Conservation (phyloP, 2,888 invertebrate species). For the Diarsia dahlii region DNA sequence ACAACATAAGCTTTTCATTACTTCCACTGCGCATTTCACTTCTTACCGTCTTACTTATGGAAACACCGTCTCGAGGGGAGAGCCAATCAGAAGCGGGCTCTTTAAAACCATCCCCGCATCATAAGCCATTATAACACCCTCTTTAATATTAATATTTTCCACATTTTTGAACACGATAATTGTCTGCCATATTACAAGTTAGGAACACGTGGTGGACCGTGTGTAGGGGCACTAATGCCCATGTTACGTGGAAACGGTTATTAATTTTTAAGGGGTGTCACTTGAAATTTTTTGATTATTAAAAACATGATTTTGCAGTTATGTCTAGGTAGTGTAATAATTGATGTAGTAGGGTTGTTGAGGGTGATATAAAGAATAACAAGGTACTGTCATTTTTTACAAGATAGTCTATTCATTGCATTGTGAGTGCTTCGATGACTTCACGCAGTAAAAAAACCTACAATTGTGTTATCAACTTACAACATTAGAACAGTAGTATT, state of each 20-base stretch:
- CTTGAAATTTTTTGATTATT: slow-evolving; percentile 30
- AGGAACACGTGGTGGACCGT: slow-evolving; percentile 79
- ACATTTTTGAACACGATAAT: slow-evolving; percentile 84
- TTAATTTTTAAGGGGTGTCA: slow-evolving; percentile 65
- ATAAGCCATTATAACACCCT: slow-evolving; percentile 81
- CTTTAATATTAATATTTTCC: slow-evolving; percentile 87
- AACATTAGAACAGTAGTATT: neutral
- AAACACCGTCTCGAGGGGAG: slow-evolving; percentile 57
- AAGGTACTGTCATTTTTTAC: neutral
- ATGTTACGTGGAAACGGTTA: slow-evolving; percentile 66
- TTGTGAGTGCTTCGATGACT: neutral
- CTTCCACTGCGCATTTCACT: slow-evolving; percentile 61
- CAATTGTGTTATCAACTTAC: neutral
- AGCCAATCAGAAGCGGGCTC: slow-evolving; percentile 66
- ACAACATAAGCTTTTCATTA: slow-evolving; percentile 49
- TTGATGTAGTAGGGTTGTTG: slow-evolving; percentile 7
- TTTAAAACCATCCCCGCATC: slow-evolving; percentile 70
- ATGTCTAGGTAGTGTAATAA: slow-evolving; percentile 16
- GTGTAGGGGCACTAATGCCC: slow-evolving; percentile 64
- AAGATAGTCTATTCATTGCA: neutral
- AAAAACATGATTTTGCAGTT: slow-evolving; percentile 46
- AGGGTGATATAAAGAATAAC: neutral
- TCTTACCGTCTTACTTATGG: slow-evolving; percentile 58
- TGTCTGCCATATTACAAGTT: slow-evolving; percentile 86
- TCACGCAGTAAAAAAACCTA: no score